phyloP scores from a whole-genome alignment of 1,140 invertebrate species.

The Telenomus remus region DNA sequence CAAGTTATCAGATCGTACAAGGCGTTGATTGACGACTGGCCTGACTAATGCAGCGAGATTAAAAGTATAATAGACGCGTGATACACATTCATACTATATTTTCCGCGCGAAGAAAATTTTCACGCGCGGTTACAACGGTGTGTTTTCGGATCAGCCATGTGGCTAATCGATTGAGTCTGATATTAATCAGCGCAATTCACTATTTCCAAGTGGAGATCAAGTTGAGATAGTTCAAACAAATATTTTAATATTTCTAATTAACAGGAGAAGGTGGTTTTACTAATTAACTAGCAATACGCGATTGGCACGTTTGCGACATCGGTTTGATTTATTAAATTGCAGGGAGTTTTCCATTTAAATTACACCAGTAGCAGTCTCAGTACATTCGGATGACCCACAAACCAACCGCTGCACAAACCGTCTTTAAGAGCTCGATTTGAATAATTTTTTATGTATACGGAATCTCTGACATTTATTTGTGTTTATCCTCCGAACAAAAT shows the following conservation, averaged over 20 bases:
- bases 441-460: slow-evolving; percentile 26
- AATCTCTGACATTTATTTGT: slow-evolving; percentile 32
- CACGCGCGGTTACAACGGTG: too few species aligned
- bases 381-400: slow-evolving; percentile 13
- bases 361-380: background rate
- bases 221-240: slow-evolving; percentile 12
- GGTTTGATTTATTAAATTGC: slow-evolving; percentile 24
- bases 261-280: slow-evolving; percentile 21
- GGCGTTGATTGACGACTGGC: too few species aligned
- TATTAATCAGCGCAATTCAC: too few species aligned
- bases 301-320: slow-evolving; percentile 16
- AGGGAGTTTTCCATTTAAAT: background rate
- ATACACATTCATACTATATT: too few species aligned
- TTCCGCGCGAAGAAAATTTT: too few species aligned
- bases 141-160: background rate
- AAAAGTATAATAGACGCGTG: too few species aligned
- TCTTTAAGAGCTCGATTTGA: slow-evolving; percentile 8
- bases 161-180: slow-evolving; percentile 5
- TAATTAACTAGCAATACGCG: slow-evolving; percentile 17
- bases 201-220: slow-evolving; percentile 4
- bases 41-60: too few species aligned
- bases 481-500: background rate
- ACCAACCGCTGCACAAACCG: background rate
- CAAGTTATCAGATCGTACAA: too few species aligned
- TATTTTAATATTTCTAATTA: slow-evolving; percentile 19